A percentile compares a stretch with the other conserved stretches of the same genome.
Conservation (phyloP, 2,888 invertebrate genomes). For the Parnassius smintheus region DNA sequence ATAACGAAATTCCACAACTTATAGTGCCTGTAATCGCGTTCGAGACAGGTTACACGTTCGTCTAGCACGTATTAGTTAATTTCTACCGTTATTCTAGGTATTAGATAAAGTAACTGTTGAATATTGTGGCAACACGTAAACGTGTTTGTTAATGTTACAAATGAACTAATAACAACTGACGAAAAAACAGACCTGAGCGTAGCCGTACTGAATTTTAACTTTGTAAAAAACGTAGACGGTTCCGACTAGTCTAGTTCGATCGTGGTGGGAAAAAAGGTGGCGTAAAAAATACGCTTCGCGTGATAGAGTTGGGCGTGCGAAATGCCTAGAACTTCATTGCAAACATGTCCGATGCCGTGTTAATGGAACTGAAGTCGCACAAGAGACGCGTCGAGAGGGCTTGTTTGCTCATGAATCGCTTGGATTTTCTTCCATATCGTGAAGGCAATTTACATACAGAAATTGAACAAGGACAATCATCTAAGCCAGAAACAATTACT, state of each 20-base stretch:
- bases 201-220: neutral
- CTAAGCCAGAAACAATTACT: too few species aligned
- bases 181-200: constrained; percentile 11
- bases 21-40: neutral
- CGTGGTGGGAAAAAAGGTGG: constrained; percentile 30
- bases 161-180: neutral
- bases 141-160: neutral
- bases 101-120: neutral
- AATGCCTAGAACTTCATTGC: constrained; percentile 6
- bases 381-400: neutral
- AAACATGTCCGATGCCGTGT: constrained; percentile 25
- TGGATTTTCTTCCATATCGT: too few species aligned
- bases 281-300: constrained; percentile 28
- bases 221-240: constrained; percentile 30
- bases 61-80: neutral
- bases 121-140: neutral
- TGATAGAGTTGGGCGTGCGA: neutral
- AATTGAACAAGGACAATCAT: too few species aligned
- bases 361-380: neutral
- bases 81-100: neutral
- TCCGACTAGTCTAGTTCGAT: constrained; percentile 38
- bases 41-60: neutral
- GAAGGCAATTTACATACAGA: too few species aligned
- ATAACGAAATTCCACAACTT: neutral
- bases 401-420: too few species aligned